phyloP scores from a whole-genome alignment of 2,797 vertebrate genomes.

The Muscicapa striata region DNA sequence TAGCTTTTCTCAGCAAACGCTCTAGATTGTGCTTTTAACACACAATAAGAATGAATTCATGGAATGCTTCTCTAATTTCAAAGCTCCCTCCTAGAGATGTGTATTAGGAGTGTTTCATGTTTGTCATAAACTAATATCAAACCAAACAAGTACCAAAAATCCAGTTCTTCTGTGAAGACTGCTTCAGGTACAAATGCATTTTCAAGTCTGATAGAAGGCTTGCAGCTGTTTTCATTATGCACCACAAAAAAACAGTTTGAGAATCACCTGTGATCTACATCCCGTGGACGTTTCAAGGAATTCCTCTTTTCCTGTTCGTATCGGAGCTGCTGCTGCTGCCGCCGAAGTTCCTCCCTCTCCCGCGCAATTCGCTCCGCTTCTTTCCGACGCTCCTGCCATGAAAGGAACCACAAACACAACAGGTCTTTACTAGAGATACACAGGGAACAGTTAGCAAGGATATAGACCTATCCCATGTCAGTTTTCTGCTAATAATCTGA shows the following conservation, averaged over 20 bases:
- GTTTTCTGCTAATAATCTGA: not conserved
- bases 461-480: not conserved
- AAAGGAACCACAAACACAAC: not conserved
- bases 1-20: not conserved
- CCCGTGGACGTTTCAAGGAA: constrained; percentile 91
- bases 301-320: constrained; percentile 97
- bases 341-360: constrained; percentile 92
- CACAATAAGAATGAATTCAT: not conserved
- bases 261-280: constrained; percentile 92
- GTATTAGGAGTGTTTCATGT: not conserved
- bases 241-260: not conserved
- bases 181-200: not conserved
- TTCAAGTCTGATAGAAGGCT: not conserved
- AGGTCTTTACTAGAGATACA: not conserved
- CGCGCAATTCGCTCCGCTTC: constrained; percentile 95
- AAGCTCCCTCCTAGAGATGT: not conserved
- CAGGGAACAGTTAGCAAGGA: not conserved
- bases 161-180: not conserved
- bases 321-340: constrained; percentile 96
- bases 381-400: constrained; percentile 89
- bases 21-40: fast-evolving
- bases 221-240: not conserved
- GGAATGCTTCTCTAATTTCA: not conserved
- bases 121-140: not conserved
- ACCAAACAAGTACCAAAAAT: not conserved